Evolutionary conservation across 2,888 invertebrate genomes (phyloP).

Genomic region (Piscicola geometra): DNA sequence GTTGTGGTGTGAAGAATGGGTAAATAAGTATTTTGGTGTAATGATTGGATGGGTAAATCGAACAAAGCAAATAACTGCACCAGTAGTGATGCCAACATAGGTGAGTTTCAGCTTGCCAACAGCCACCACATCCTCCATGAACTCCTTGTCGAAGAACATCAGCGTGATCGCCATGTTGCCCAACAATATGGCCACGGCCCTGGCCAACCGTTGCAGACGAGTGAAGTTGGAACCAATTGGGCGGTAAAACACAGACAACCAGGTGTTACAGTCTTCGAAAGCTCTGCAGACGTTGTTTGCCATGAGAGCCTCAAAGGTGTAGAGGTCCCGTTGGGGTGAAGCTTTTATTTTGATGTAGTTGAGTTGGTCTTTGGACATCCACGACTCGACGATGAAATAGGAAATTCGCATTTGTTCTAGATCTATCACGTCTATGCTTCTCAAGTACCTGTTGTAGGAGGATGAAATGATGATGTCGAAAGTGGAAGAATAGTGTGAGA

Average conservation of each 20-base stretch:
- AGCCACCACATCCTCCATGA: constrained; percentile 11
- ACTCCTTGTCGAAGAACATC: constrained; percentile 18
- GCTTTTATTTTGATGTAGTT: neutral
- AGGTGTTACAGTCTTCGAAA: constrained; percentile 30
- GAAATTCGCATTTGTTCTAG: constrained; percentile 16
- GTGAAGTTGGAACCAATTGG: constrained; percentile 23
- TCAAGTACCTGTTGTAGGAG: constrained; percentile 16
- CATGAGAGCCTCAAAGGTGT: constrained; percentile 29
- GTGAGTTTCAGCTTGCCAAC: constrained; percentile 22
- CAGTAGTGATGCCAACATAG: constrained; percentile 4
- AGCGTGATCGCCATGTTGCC: constrained; percentile 22
- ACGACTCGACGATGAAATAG: constrained; percentile 23
- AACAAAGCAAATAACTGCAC: neutral
- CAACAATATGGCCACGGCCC: constrained; percentile 11
- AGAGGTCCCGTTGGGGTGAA: neutral
- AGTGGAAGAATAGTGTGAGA: too few relatives aligned
- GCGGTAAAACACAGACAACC: constrained; percentile 22
- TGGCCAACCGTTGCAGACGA: constrained; percentile 14
- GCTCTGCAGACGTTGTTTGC: neutral
- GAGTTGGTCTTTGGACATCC: constrained; percentile 13
- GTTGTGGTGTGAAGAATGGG: too few relatives aligned
- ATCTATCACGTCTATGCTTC: constrained; percentile 23
- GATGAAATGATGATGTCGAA: too few relatives aligned
- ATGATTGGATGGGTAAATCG: too few relatives aligned
- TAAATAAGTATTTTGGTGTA: too few relatives aligned